Evolutionary conservation across 2,888 invertebrate species (phyloP), one percentile per base, ranked within the genome.

Genomic region (Drosophila nr. perissopoda): DNA sequence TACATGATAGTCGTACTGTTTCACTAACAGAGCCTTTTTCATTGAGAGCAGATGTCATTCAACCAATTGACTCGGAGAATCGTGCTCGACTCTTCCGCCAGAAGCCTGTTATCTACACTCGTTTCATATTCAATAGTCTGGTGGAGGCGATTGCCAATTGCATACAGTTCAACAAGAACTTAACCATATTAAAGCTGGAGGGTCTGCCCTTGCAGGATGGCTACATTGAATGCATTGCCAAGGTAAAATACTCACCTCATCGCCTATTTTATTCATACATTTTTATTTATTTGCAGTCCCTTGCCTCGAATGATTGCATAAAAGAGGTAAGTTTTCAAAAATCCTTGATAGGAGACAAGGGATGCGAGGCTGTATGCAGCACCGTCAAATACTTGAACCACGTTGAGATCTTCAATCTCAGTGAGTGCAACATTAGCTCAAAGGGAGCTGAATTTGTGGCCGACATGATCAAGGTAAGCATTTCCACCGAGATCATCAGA

Each of bases 121-220:
- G 96, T 73, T 97, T 95, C 83, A 94, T 97, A 87, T 93, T 97
- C 58, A 94, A 94, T 69, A 95, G 95, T 81, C 91, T 97, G 51
- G 93, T 96, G 7, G 95, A 95, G 80, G 95, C 96, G 2, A 87
- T 96, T 4, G 93, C 95, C 0, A 95, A 95, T 90, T 94, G 96
- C 73, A 92, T 96, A 7, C 93, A 94, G 31, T 94, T 94, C 76
- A 96, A 95, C 21, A 94, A 94, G 40, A 94, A 95, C 21, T 92
- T 97, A 13, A 94, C 94, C 1, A 93, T 94, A 7, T 91, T 97
- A 33, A 94, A 95, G 72, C 92, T 97, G 18, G 97, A 97, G 85
- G 96, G 96, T 0, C 91, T 97, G 33, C 97, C 97, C 0, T 89
- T 97, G 54, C 95, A 94, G 75, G 94, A 94, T 75, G 95, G 96